phyloP scores from a whole-genome alignment of 2,888 invertebrate species.

The Pteria penguin region DNA sequence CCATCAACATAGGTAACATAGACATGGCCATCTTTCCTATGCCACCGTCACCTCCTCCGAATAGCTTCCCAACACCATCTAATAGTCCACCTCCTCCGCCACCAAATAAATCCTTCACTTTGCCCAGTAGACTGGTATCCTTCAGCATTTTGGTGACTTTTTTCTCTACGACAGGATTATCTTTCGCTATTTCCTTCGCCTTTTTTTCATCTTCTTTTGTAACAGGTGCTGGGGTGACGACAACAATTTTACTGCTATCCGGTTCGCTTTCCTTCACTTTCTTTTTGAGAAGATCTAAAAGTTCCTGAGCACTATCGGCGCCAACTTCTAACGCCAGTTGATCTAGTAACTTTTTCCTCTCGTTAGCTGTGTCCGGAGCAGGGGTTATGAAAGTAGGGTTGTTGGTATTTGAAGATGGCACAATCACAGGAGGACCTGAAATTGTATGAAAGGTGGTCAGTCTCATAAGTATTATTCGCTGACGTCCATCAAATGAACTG shows the following conservation, averaged over 20 bases:
- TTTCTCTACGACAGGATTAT: constrained; percentile 26
- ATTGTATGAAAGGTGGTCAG: too few relatives aligned
- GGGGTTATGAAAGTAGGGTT: background rate
- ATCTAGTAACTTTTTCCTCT: constrained; percentile 28
- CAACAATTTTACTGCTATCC: background rate
- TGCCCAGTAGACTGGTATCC: constrained; percentile 28
- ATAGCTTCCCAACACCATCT: background rate
- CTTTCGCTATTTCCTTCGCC: constrained; percentile 24
- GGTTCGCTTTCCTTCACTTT: constrained; percentile 29
- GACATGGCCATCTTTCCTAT: constrained; percentile 21
- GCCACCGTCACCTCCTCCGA: constrained; percentile 30
- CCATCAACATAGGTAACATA: constrained; percentile 25
- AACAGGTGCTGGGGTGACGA: constrained; percentile 6
- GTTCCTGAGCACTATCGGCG: constrained; percentile 32
- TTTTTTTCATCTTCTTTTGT: constrained; percentile 30
- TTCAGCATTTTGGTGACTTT: constrained; percentile 27
- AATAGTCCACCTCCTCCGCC: background rate
- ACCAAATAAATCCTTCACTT: constrained; percentile 26
- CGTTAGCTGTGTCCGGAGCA: background rate
- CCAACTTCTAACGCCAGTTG: constrained; percentile 42
- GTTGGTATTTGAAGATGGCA: too few relatives aligned
- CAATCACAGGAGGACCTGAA: too few relatives aligned
- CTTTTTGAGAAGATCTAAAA: constrained; percentile 35
- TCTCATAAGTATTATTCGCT: too few relatives aligned
- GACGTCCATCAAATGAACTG: too few relatives aligned